Conservation (phyloP, 2,888 invertebrate genomes). For the Clistopyga incitator region DNA sequence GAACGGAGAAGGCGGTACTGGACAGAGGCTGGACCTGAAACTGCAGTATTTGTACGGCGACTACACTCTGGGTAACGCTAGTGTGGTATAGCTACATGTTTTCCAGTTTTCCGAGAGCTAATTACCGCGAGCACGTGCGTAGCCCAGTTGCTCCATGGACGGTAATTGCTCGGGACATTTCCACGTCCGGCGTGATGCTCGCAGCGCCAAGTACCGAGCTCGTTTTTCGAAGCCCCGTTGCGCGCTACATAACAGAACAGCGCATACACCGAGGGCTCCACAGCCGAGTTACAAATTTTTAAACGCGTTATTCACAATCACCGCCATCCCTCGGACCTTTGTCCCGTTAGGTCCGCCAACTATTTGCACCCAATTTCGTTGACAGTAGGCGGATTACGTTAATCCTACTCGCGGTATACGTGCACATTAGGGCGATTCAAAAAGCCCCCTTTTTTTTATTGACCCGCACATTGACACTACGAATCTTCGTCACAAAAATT, state of each 20-base stretch:
- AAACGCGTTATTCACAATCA: slow-evolving; percentile 13
- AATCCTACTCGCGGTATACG: not conserved
- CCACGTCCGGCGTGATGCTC: slow-evolving; percentile 49
- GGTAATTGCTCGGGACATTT: slow-evolving; percentile 65
- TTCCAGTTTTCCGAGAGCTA: slow-evolving; percentile 67
- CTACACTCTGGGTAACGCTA: slow-evolving; percentile 41
- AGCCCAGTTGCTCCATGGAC: slow-evolving; percentile 59
- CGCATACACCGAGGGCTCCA: not conserved
- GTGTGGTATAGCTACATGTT: slow-evolving; percentile 49
- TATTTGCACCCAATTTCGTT: not conserved
- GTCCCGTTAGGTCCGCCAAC: not conserved
- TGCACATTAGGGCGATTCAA: too few species aligned
- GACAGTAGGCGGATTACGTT: not conserved
- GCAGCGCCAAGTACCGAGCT: not conserved
- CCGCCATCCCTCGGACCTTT: slow-evolving; percentile 1
- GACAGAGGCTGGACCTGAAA: slow-evolving; percentile 21
- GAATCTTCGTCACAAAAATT: too few species aligned
- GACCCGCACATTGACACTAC: too few species aligned
- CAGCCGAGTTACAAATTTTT: slow-evolving; percentile 18
- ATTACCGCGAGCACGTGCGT: slow-evolving; percentile 71
- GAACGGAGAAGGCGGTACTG: slow-evolving; percentile 6
- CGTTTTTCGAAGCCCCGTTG: not conserved
- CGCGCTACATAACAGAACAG: not conserved
- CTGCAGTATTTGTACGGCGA: slow-evolving; percentile 9
- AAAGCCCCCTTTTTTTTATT: too few species aligned